Evolutionary conservation across 1,140 invertebrate genomes (phyloP), one percentile per base, ranked within the genome.

Genomic region (Acarapis woodi): DNA sequence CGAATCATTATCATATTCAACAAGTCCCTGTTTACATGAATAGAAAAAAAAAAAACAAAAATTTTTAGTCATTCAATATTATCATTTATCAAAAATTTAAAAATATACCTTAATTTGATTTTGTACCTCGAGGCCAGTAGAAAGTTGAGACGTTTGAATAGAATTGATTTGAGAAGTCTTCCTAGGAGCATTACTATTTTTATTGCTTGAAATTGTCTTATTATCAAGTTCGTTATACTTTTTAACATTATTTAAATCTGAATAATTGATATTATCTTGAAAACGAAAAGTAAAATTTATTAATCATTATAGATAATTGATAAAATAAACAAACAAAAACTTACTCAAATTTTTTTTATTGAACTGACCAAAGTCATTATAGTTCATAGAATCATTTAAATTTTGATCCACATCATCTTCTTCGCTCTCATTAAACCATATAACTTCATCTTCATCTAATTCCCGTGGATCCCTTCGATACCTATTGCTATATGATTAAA

Each of bases 391-490:
- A 16, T 48, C 60, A 25, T 64, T 58, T 21, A 67, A 59, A 14
- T 66, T 61, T 28, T 64, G 60, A 42, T 37, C 36, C 2, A 30
- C 82, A 28, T 61, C 58, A 46, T 79, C 70, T 48, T 88, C 83
- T 51, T 90, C 83, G 45, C 93, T 83, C 48, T 88, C 78, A 52
- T 87, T 87, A 57, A 94, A 94, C 85, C 85, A 96, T 67, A 88
- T 82, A 56, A 94, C 87, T 53, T 96, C 87, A 47, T 96, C 87
- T 49, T 93, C 83, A 32, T 94, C 85, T 42, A 90, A 63, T 49
- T 85, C 72, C 30, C 83, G 63, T 42, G 78, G 73, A 59, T 94
- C 85, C 32, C 82, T 65, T 44, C 83, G 62, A 56, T 75, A 90
- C 39, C 82, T 62, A 52, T 68, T 68, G 42, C 64, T 71, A 47